Evolutionary conservation across 2,888 invertebrate species (phyloP), one percentile per base, ranked within the genome.

Genomic region (Gandaritis pyraliata): DNA sequence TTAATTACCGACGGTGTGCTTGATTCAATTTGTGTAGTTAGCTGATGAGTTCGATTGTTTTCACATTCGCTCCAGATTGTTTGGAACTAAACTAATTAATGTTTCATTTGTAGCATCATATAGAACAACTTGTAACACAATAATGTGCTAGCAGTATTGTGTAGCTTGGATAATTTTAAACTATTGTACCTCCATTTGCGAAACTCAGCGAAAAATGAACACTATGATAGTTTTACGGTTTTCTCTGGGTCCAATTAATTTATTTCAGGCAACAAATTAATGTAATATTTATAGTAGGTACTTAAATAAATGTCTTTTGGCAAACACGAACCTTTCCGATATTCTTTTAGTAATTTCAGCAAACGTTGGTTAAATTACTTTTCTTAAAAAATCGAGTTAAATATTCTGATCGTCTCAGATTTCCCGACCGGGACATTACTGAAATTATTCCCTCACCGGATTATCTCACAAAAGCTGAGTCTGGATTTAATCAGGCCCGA

Each of bases 391-490:
- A 60, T 55, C 23, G 16, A 60, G 38, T 45, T 7, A 52, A 63
- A 55, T 55, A 57, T 41, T 59, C 53, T 1, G 54, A 61, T 56
- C 43, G 58, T 57, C 58, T 63, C 54, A 55, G 55, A 64, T 59
- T 66, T 64, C 65, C 65, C 64, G 41, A 58, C 52, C 60, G 55
- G 55, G 50, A 57, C 61, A 51, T 58, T 64, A 54, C 56, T 33
- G 39, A 53, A 51, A 61, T 65, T 58, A 43, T 61, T 49, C 57
- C 55, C 50, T 29, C 11, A 41, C 30, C 50, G 46, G 61, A 64
- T 67, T 61, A 64, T 64, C 60, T 66, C 57, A 66, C 64, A 63
- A 68, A 70, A 62, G 62, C 63, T 61, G 64, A 59, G 61, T 61
- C 50, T 13, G 61, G 64, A 64, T 68, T 65, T 65, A 70, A 68